Percentiles rank a stretch among this genome's conserved stretches.
These are phyloP conservation scores for Ceratoteleas bidentatus DNA, from an alignment of 1,140 invertebrate species.

Conservation along the genomic window DNA sequence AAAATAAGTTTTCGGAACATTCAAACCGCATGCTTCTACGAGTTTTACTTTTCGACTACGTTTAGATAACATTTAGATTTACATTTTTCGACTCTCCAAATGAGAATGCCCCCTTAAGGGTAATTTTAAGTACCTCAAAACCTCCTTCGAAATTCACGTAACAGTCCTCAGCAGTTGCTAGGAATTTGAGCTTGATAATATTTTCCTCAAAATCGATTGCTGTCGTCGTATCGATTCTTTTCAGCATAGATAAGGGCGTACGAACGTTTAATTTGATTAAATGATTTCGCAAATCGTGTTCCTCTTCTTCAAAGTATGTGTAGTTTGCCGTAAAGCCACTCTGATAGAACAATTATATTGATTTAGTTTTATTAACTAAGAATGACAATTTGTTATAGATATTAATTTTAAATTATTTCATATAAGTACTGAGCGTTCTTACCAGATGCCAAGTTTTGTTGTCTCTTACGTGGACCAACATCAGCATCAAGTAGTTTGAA, in stretches of 20 bases:
- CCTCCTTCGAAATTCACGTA: slow-evolving; percentile 38
- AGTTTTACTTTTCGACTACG: no score
- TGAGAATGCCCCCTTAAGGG: no score
- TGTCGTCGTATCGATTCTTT: slow-evolving; percentile 78
- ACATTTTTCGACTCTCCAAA: no score
- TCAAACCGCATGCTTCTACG: no score
- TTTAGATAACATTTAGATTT: no score
- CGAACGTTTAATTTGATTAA: slow-evolving; percentile 80
- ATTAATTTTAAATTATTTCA: slow-evolving; percentile 4
- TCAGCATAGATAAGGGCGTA: slow-evolving; percentile 82
- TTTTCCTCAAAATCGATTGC: slow-evolving; percentile 81
- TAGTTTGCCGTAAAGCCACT: slow-evolving; percentile 81
- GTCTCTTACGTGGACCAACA: slow-evolving; percentile 82
- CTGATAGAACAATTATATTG: slow-evolving; percentile 60
- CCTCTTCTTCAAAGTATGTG: slow-evolving; percentile 75
- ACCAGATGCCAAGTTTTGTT: slow-evolving; percentile 83
- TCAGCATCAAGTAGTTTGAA: slow-evolving; percentile 81
- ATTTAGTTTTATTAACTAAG: no score
- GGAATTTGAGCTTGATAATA: slow-evolving; percentile 78
- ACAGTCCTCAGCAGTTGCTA: slow-evolving; percentile 54
- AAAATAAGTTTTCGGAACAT: no score
- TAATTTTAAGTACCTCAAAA: slow-evolving; percentile 43
- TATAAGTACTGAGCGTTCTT: slow-evolving; percentile 37
- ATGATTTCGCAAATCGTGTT: slow-evolving; percentile 78
- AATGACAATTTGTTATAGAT: no score